Evolutionary conservation across 2,113 vertebrate genomes (phyloP), one percentile per base, ranked within the genome.

Genomic region (Aplodontia rufa): DNA sequence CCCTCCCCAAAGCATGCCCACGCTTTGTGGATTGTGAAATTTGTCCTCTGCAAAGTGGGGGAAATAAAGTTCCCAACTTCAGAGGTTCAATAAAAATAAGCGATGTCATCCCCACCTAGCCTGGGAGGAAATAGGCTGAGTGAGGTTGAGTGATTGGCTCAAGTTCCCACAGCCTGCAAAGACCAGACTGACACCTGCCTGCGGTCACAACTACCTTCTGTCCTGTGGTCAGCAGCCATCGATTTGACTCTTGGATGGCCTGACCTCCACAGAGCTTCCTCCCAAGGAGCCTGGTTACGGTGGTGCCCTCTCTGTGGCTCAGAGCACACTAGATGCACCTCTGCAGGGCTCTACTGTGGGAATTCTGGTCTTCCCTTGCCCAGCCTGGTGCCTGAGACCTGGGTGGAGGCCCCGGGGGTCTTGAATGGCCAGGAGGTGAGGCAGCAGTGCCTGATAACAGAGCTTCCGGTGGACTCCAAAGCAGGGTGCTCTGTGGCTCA

Each of bases 161-260:
- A 26, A 47, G 60, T 64, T 69, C 89, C 93, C 83, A 82, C 60
- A 75, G 90, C 58, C 53, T 3, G 0, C n/a, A 40, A 53, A 42
- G 45, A 11, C n/a, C 74, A 26, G 84, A 35, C 85, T 14, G 81
- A n/a, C 6, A 10, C 85, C 35, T 1, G 0, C 13, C n/a, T 1
- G 10, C 8, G 12, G 55, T 40, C 17, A 6, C 0, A 19, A 42
- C 35, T 3, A 9, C 17, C 20, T 24, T 55, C 28, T 24, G 17
- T n/a, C 49, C 42, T 22, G 8, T 1, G 28, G 60, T 37, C 45
- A 16, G 45, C 9, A 2, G 19, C 13, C 58, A 47, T 1, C 1
- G 0, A 9, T 1, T 0, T 40, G 78, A 45, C 53, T n/a, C 35
- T 35, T 35, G 3, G 4, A 2, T 1, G 45, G 40, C 4, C 12